Evolutionary conservation across 2,113 vertebrate species (phyloP).

Genomic region (Saccopteryx bilineata): DNA sequence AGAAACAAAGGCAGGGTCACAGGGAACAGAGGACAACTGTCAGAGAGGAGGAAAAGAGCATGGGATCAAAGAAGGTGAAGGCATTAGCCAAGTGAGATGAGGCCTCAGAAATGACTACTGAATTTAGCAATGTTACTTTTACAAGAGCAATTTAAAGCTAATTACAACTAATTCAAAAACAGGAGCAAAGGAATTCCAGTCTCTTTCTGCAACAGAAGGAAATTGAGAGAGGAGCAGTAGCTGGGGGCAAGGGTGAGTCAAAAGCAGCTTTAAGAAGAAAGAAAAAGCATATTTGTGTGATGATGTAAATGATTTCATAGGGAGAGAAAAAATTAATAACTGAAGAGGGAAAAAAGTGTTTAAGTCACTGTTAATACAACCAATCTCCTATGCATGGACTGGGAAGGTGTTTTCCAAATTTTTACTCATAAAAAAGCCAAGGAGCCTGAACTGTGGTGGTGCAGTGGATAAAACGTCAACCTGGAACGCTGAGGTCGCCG

Average conservation of each 20-base stretch:
- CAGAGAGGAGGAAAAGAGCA: background rate
- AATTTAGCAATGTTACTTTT: background rate
- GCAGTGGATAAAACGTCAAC: too few species aligned
- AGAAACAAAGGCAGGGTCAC: too few species aligned
- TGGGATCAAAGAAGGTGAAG: too few species aligned
- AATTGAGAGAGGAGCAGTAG: background rate
- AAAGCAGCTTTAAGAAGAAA: background rate
- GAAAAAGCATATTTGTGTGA: background rate
- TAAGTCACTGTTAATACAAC: background rate
- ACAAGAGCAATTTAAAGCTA: background rate
- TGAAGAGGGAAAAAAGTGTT: background rate
- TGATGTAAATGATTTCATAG: background rate
- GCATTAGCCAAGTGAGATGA: background rate
- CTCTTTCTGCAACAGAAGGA: background rate
- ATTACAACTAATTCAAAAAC: background rate
- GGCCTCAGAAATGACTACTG: background rate
- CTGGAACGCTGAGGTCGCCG: too few species aligned
- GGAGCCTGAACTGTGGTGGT: too few species aligned
- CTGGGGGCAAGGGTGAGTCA: background rate
- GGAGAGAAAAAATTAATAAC: background rate
- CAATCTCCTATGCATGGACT: background rate
- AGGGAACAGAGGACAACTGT: background rate
- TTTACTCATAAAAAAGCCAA: background rate
- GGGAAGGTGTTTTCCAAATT: background rate
- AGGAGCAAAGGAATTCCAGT: background rate